A percentile compares a stretch with the other conserved stretches of the same genome.
phyloP scores from a whole-genome alignment of 2,797 vertebrate genomes.

The Channa striata region DNA sequence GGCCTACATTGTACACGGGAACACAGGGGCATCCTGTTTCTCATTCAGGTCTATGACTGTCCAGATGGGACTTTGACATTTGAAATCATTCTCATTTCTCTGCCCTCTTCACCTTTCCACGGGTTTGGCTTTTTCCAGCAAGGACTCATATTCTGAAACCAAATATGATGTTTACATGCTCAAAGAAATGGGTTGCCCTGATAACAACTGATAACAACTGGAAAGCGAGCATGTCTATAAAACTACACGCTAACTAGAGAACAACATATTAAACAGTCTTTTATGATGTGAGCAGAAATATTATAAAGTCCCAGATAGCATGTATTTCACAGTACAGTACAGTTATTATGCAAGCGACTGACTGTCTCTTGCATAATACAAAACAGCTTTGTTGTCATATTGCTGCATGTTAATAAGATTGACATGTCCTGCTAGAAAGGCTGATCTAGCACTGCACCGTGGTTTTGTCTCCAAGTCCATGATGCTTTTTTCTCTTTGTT shows the following conservation, averaged over 20 bases:
- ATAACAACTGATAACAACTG: too few relatives aligned
- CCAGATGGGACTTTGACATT: too few relatives aligned
- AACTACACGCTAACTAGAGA: too few relatives aligned
- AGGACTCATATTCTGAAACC: background rate
- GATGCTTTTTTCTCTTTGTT: background rate
- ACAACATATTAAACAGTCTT: too few relatives aligned
- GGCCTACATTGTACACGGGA: background rate
- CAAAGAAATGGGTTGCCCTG: too few relatives aligned
- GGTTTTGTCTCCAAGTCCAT: background rate
- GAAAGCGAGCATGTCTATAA: too few relatives aligned
- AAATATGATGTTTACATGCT: too few relatives aligned
- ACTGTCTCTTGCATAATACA: background rate
- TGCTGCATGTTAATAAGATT: slow-evolving; percentile 21
- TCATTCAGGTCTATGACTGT: background rate
- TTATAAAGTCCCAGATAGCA: too few relatives aligned
- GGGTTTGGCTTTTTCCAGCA: background rate
- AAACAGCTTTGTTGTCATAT: slow-evolving; percentile 14
- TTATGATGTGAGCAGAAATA: background rate
- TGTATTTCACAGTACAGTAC: too few relatives aligned
- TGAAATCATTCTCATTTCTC: background rate
- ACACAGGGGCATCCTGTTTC: too few relatives aligned
- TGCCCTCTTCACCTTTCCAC: background rate
- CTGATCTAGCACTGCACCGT: slow-evolving; percentile 2
- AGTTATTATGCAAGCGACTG: background rate
- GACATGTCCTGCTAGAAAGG: slow-evolving; percentile 14